Conservation (phyloP, 1,140 invertebrate genomes). For the Sinella curviseta region DNA sequence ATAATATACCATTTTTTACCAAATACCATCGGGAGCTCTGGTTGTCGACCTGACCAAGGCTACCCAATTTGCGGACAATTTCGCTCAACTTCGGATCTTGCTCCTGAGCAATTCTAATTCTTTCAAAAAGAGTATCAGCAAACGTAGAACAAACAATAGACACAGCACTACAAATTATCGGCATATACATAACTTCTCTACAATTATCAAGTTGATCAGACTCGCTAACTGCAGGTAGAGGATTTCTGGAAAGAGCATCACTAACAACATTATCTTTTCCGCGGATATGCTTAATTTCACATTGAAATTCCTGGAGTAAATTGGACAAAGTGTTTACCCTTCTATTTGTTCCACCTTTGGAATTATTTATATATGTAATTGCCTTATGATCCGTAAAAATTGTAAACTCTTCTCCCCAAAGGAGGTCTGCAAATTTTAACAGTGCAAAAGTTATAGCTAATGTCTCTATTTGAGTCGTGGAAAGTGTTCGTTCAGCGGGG, state of each 20-base stretch:
- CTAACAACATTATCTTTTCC: constrained; percentile 47
- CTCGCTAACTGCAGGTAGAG: constrained; percentile 25
- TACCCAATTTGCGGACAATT: neutral
- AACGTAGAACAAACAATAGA: too few relatives aligned
- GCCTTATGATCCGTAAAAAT: constrained; percentile 39
- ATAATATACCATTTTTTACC: neutral
- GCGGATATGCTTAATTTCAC: constrained; percentile 49
- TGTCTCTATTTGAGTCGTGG: neutral
- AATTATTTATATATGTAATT: constrained; percentile 22
- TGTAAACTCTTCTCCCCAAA: constrained; percentile 30
- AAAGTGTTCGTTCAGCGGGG: neutral
- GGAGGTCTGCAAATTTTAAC: constrained; percentile 29
- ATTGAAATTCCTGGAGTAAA: constrained; percentile 43
- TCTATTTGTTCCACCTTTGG: neutral
- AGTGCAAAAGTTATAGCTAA: neutral
- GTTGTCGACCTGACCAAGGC: neutral
- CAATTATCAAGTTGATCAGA: constrained; percentile 19
- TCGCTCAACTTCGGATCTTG: neutral
- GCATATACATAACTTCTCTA: neutral
- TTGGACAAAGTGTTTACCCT: constrained; percentile 23
- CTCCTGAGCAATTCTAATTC: neutral
- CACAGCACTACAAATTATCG: neutral
- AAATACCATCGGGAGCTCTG: neutral
- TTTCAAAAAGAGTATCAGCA: neutral
- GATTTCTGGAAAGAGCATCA: constrained; percentile 43